Evolutionary conservation across 2,888 invertebrate genomes (phyloP).

Genomic region (Orthonychiurus folsomi): DNA sequence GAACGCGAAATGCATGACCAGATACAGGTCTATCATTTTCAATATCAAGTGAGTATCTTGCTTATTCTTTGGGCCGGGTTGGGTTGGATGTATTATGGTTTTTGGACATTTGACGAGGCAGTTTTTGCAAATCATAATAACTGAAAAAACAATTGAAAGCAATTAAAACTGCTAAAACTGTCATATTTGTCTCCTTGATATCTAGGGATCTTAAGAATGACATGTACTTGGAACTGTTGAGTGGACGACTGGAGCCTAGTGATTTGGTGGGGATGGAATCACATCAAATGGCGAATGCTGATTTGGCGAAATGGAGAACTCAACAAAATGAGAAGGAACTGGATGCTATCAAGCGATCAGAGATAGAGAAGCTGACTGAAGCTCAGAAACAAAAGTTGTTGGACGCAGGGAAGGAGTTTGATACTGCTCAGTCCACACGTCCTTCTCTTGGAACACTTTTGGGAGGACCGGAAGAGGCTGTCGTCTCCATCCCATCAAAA

Average conservation of each 20-base stretch:
- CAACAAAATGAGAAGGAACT: background rate
- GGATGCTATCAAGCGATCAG: background rate
- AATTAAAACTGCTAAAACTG: too few relatives aligned
- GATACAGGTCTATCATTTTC: slow-evolving; percentile 51
- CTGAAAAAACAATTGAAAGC: too few relatives aligned
- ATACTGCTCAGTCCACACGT: too few relatives aligned
- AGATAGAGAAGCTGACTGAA: background rate
- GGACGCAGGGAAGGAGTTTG: too few relatives aligned
- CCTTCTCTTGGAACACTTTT: too few relatives aligned
- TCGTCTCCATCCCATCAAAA: too few relatives aligned
- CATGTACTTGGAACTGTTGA: background rate
- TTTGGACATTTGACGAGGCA: too few relatives aligned
- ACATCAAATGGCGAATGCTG: background rate
- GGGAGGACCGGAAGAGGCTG: too few relatives aligned
- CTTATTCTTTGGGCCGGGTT: background rate
- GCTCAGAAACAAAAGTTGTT: background rate
- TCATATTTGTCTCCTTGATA: too few relatives aligned
- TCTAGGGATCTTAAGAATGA: background rate
- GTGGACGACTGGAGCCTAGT: background rate
- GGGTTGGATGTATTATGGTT: too few relatives aligned
- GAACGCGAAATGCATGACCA: slow-evolving; percentile 78
- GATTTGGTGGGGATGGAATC: background rate
- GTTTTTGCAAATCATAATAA: too few relatives aligned
- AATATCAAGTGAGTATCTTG: slow-evolving; percentile 21
- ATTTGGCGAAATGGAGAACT: background rate